Percentiles rank a stretch among this genome's conserved stretches.
phyloP scores from a whole-genome alignment of 2,113 vertebrate genomes.

The Mesocricetus auratus region DNA sequence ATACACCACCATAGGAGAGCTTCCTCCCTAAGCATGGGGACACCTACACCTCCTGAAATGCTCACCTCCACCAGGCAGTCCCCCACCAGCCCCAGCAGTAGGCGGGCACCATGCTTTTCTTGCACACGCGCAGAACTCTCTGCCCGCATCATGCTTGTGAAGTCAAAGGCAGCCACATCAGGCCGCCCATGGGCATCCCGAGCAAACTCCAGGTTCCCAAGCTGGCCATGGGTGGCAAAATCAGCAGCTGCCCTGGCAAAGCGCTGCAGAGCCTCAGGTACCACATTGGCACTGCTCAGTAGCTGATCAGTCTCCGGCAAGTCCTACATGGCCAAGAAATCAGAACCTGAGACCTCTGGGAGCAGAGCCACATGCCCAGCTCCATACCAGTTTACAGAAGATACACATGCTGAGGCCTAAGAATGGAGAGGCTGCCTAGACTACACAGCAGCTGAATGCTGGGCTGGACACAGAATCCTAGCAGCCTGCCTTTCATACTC shows the following conservation, averaged over 20 bases:
- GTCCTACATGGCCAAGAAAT: constrained; percentile 65
- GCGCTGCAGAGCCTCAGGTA: constrained; percentile 75
- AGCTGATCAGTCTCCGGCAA: constrained; percentile 66
- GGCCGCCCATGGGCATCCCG: constrained; percentile 69
- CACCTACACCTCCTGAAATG: background rate
- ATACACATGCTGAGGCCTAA: background rate
- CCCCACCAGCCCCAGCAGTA: constrained; percentile 91
- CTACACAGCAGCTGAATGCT: constrained; percentile 67
- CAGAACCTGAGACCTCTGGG: background rate
- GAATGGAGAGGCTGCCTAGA: background rate
- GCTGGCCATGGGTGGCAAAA: constrained; percentile 79
- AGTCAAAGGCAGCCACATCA: constrained; percentile 80
- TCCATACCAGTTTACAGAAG: background rate
- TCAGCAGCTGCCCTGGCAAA: constrained; percentile 78
- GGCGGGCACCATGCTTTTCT: constrained; percentile 73
- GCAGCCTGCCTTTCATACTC: background rate
- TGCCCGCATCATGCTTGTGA: constrained; percentile 82
- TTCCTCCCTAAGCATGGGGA: background rate
- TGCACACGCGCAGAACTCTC: constrained; percentile 78
- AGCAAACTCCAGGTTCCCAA: constrained; percentile 79
- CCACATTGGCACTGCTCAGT: constrained; percentile 72
- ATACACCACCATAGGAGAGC: background rate
- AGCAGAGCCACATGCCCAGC: background rate
- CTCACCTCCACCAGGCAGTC: constrained; percentile 97
- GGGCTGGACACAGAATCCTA: background rate